Evolutionary conservation across 2,797 vertebrate genomes (phyloP), one percentile per base, ranked within the genome.

Genomic region (Lates japonicus): DNA sequence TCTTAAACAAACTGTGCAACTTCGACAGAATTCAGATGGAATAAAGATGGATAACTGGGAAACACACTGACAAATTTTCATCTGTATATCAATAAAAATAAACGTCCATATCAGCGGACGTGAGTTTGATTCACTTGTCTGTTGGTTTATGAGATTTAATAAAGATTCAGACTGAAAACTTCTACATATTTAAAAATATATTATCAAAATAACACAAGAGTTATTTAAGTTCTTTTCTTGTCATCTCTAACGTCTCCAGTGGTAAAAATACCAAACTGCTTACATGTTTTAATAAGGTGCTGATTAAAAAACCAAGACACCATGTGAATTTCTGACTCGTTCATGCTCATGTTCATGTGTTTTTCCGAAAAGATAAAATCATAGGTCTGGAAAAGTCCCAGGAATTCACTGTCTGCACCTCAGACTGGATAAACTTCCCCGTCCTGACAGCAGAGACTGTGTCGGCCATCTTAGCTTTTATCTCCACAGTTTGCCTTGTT

Each of bases 331-430:
- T 3, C 55, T 2, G 29, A 37, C 17, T 31, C 9, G 7, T n/a
- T 20, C 25, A 29, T 51, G 46, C 61, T 54, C 22, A 10, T 33
- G 22, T n/a, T 29, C 20, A 16, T 20, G 20, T 17, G 22, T 17
- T 42, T 33, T 46, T 62, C 41, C 39, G 20, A 20, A 48, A 35
- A 37, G 51, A 58, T 11, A 20, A 58, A 64, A 58, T 58, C 37
- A 66, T 4, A 19, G 35, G 48, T n/a, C 14, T 69, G 74, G 66
- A 77, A 78, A 41, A 73, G 25, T 17, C 70, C 4, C 57, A 37
- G 20, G 29, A 8, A 48, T 5, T 20, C 46, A 35, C 14, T 0
- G 22, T 7, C 49, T 65, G 57, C 51, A 10, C 25, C 51, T 5
- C 61, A 65, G 25, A 35, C 41, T 8, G 1, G 13, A 14, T 10